Conservation (phyloP, 2,113 vertebrate species). For the Semnopithecus entellus region DNA sequence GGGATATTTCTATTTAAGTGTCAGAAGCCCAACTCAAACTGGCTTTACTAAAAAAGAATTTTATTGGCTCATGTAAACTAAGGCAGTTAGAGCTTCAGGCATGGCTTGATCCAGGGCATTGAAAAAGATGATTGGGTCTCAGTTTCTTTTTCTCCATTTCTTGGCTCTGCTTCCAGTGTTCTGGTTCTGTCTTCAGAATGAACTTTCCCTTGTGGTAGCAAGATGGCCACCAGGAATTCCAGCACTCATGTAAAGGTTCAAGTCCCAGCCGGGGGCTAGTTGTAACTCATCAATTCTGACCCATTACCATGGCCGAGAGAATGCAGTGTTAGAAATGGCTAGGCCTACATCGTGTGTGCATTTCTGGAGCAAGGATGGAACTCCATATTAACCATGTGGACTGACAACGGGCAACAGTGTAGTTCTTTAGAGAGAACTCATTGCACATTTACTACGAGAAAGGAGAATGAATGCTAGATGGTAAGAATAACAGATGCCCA, state of each 20-base stretch:
- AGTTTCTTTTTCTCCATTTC: neutral
- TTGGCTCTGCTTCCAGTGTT: neutral
- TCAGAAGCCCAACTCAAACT: neutral
- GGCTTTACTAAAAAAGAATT: neutral
- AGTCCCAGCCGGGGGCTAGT: neutral
- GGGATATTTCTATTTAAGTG: neutral
- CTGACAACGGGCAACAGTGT: no score
- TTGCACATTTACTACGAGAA: neutral
- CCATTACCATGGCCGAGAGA: neutral
- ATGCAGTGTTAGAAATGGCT: neutral
- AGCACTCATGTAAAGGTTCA: neutral
- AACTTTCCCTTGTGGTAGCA: neutral
- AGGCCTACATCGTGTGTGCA: neutral
- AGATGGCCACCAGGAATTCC: neutral
- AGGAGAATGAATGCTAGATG: neutral
- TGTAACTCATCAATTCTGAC: neutral
- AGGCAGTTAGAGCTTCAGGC: neutral
- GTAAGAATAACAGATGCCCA: neutral
- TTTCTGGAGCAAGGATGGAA: neutral
- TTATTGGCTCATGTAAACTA: neutral
- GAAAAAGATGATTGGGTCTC: neutral
- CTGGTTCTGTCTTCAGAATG: neutral
- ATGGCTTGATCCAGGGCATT: neutral
- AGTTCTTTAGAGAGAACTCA: neutral
- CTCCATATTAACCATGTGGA: neutral